Percentiles rank a stretch among this genome's conserved stretches.
phyloP scores from a whole-genome alignment of 1,140 invertebrate genomes.

The Calycopis cecrops region DNA sequence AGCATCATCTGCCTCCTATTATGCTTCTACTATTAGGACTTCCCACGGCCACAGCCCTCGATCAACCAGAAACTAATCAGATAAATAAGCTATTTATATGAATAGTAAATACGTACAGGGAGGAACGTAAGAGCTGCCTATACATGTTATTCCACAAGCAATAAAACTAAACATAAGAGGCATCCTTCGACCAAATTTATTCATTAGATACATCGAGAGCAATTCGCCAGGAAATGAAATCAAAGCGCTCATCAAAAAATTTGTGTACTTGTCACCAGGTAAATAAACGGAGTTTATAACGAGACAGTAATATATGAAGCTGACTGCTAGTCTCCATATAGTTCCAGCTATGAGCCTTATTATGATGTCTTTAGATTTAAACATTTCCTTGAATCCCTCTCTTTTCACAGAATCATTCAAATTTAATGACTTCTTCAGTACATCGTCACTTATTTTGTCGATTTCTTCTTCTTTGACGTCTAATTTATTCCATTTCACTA shows the following conservation, averaged over 20 bases:
- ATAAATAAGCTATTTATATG: too few relatives aligned
- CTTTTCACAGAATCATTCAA: slow-evolving; percentile 30
- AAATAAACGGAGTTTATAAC: slow-evolving; percentile 85
- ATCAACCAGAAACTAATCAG: too few relatives aligned
- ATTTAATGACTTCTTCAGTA: slow-evolving; percentile 38
- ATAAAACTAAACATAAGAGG: slow-evolving; percentile 76
- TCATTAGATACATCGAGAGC: slow-evolving; percentile 77
- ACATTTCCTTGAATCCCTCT: slow-evolving; percentile 37
- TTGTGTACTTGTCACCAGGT: slow-evolving; percentile 81
- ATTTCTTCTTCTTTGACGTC: slow-evolving; percentile 41
- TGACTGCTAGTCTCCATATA: slow-evolving; percentile 79
- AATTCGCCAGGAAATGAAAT: slow-evolving; percentile 84
- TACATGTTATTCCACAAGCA: slow-evolving; percentile 66
- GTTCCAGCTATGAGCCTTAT: slow-evolving; percentile 47
- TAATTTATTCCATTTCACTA: slow-evolving; percentile 78
- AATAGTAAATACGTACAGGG: slow-evolving; percentile 38
- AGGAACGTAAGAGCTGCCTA: slow-evolving; percentile 36
- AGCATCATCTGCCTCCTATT: too few relatives aligned
- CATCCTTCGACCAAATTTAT: slow-evolving; percentile 77
- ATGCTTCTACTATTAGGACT: too few relatives aligned
- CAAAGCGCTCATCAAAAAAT: slow-evolving; percentile 79
- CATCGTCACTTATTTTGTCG: slow-evolving; percentile 30
- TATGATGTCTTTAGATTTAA: slow-evolving; percentile 43
- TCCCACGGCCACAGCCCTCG: too few relatives aligned
- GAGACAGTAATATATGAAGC: slow-evolving; percentile 87